Conservation (phyloP, 2,113 vertebrate species). For the Stigmatopora nigra region DNA sequence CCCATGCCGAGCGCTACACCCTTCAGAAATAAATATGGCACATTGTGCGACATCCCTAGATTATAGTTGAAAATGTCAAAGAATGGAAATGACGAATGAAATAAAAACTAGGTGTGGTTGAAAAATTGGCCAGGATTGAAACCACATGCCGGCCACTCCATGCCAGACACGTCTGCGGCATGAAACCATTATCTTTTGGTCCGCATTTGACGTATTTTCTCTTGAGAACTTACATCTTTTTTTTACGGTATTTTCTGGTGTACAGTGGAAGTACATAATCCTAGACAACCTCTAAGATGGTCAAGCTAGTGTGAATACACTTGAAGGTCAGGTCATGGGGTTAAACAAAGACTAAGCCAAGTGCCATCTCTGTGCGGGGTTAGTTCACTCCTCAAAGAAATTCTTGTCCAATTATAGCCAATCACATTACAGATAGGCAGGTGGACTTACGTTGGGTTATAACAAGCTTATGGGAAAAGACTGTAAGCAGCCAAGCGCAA, state of each 20-base stretch:
- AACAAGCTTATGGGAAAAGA: conserved; percentile 38
- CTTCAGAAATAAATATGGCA: conserved; percentile 28
- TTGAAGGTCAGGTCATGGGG: conserved; percentile 22
- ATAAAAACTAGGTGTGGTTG: conserved; percentile 1
- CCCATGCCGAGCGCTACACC: background rate
- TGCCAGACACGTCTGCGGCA: conserved; percentile 1
- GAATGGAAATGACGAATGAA: conserved; percentile 18
- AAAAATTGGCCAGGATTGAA: conserved; percentile 28
- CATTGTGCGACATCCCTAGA: conserved; percentile 16
- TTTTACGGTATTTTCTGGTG: background rate
- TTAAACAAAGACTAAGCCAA: conserved; percentile 22
- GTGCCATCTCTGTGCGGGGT: conserved; percentile 24
- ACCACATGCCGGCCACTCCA: conserved; percentile 9
- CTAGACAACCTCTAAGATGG: conserved; percentile 13
- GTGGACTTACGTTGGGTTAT: conserved; percentile 18
- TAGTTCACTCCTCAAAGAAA: conserved; percentile 22
- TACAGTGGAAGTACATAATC: conserved; percentile 6
- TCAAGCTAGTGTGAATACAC: conserved; percentile 17
- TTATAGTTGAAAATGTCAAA: conserved; percentile 19
- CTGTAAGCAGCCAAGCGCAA: conserved; percentile 19
- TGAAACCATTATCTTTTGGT: background rate
- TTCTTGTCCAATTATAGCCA: conserved; percentile 39
- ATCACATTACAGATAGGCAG: conserved; percentile 39
- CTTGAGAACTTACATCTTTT: background rate
- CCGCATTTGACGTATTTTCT: background rate